phyloP scores from a whole-genome alignment of 2,888 invertebrate genomes.

The Apantesis nais region DNA sequence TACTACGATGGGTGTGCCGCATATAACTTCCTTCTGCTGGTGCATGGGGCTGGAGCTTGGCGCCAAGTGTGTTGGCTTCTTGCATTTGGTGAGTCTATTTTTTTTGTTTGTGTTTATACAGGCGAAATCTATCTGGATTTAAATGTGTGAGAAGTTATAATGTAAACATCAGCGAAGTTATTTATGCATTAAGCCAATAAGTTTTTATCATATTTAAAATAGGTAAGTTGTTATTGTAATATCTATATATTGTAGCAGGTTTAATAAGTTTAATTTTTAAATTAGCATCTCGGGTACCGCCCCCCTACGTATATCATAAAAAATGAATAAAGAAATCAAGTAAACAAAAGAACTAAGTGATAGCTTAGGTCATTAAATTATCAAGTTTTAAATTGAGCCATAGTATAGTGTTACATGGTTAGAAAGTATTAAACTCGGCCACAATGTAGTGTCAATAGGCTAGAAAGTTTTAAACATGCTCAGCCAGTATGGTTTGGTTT shows the following conservation, averaged over 20 bases:
- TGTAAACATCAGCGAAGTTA: not conserved
- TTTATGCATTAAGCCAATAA: too few species aligned
- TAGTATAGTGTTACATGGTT: not conserved
- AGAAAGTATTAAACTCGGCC: not conserved
- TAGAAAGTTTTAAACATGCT: not conserved
- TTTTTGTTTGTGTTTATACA: not conserved
- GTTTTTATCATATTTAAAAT: not conserved
- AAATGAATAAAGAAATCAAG: not conserved
- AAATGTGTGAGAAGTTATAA: not conserved
- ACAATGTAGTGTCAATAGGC: not conserved
- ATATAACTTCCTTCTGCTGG: constrained; percentile 75
- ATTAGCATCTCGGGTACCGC: too few species aligned
- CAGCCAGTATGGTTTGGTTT: not conserved
- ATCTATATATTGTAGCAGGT: too few species aligned
- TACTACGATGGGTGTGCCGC: constrained; percentile 68
- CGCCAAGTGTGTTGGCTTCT: constrained; percentile 61
- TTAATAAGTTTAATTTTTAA: too few species aligned
- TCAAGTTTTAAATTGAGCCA: not conserved
- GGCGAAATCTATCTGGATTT: not conserved
- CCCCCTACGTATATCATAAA: too few species aligned
- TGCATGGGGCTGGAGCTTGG: constrained; percentile 76
- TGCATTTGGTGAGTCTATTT: constrained; percentile 66
- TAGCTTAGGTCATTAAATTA: not conserved
- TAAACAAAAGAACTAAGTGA: not conserved
- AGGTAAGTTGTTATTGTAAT: not conserved